A percentile compares a stretch with the other conserved stretches of the same genome.
phyloP scores from a whole-genome alignment of 2,797 vertebrate species.

The Sebastes kiyomatsui region DNA sequence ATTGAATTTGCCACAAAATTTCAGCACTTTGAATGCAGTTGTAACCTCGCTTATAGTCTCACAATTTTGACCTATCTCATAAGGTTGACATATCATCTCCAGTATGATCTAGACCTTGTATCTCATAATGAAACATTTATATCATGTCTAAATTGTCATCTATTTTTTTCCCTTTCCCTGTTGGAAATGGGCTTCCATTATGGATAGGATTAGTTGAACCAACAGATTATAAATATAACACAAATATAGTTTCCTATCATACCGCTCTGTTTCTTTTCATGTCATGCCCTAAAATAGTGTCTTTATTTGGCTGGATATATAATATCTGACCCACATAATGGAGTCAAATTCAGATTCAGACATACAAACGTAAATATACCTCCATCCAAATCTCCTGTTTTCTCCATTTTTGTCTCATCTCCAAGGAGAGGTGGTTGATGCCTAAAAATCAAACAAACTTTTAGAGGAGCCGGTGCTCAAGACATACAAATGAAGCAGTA shows the following conservation, averaged over 20 bases:
- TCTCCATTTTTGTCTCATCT: constrained; percentile 13
- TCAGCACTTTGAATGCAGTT: background rate
- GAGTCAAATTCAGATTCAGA: background rate
- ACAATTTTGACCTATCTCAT: background rate
- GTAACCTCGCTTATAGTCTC: no score
- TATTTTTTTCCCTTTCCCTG: background rate
- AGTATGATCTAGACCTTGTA: background rate
- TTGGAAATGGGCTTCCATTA: background rate
- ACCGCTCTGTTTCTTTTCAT: background rate
- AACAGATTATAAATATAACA: background rate
- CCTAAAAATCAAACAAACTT: constrained; percentile 8
- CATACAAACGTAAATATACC: constrained; percentile 1
- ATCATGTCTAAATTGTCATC: background rate
- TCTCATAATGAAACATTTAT: background rate
- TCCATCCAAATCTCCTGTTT: background rate
- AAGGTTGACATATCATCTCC: background rate
- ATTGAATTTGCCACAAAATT: background rate
- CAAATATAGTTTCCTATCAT: background rate
- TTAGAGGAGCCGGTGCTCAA: background rate
- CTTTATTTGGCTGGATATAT: background rate
- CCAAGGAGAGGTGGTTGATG: background rate
- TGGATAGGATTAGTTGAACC: background rate
- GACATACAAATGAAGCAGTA: constrained; percentile 40
- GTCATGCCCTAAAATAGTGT: background rate
- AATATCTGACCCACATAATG: background rate